Percentiles rank a stretch among this genome's conserved stretches.
Evolutionary conservation across 2,113 vertebrate species (phyloP).

Genomic region (Phalacrocorax brasilianus): DNA sequence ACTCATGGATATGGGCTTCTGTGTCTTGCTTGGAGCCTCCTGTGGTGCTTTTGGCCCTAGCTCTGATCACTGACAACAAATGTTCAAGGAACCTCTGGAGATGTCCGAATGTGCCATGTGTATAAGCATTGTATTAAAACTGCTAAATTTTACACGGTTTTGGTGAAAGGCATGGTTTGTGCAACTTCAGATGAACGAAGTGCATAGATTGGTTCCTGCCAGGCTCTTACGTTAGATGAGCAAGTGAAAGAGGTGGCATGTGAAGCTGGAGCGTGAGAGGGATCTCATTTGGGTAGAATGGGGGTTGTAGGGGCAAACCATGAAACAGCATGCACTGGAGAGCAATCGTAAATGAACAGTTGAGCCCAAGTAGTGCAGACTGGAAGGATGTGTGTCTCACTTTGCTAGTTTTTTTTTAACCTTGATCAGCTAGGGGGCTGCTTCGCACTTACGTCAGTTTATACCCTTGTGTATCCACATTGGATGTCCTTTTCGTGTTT

Average conservation of each 20-base stretch:
- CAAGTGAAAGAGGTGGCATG: neutral
- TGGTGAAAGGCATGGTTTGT: neutral
- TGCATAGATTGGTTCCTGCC: neutral
- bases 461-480: neutral
- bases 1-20: neutral
- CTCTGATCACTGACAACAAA: neutral
- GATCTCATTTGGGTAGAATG: neutral
- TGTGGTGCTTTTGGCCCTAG: neutral
- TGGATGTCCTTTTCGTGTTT: neutral
- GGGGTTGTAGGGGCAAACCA: neutral
- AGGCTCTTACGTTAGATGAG: neutral
- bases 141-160: neutral
- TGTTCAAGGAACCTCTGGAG: neutral
- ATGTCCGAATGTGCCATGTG: rapidly evolving
- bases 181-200: neutral
- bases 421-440: rapidly evolving
- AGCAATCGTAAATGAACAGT: neutral
- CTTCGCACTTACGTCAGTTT: neutral
- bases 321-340: neutral
- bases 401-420: neutral
- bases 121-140: neutral
- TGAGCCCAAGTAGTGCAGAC: neutral
- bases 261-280: neutral
- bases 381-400: neutral
- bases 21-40: neutral